phyloP scores from a whole-genome alignment of 2,797 vertebrate genomes.

The Rallus crepitans region DNA sequence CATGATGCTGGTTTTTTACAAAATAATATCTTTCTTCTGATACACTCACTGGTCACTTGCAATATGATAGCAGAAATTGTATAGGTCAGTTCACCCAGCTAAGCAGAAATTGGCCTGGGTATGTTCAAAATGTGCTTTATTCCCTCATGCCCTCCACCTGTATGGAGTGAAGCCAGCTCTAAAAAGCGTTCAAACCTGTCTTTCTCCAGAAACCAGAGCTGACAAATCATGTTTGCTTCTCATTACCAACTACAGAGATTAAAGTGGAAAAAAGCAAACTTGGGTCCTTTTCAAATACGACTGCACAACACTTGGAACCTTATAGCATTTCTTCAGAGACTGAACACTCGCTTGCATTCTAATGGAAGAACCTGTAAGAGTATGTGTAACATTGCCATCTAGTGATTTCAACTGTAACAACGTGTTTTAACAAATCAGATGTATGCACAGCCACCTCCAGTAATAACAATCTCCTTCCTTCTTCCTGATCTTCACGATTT shows the following conservation, averaged over 20 bases:
- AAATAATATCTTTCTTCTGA: not conserved
- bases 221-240: not conserved
- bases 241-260: not conserved
- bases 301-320: not conserved
- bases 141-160: not conserved
- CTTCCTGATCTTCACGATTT: not conserved
- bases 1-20: not conserved
- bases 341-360: not conserved
- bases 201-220: not conserved
- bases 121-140: not conserved
- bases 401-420: not conserved
- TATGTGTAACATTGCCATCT: slow-evolving; percentile 59
- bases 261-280: not conserved
- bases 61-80: not conserved
- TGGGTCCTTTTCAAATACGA: not conserved
- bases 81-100: not conserved
- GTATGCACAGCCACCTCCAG: not conserved
- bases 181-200: not conserved
- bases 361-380: not conserved
- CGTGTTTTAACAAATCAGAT: not conserved
- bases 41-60: not conserved
- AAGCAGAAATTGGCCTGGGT: not conserved
- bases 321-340: not conserved
- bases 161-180: not conserved
- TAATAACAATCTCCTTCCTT: not conserved